Conservation (phyloP, 2,113 vertebrate genomes). For the Monopterus albus region DNA sequence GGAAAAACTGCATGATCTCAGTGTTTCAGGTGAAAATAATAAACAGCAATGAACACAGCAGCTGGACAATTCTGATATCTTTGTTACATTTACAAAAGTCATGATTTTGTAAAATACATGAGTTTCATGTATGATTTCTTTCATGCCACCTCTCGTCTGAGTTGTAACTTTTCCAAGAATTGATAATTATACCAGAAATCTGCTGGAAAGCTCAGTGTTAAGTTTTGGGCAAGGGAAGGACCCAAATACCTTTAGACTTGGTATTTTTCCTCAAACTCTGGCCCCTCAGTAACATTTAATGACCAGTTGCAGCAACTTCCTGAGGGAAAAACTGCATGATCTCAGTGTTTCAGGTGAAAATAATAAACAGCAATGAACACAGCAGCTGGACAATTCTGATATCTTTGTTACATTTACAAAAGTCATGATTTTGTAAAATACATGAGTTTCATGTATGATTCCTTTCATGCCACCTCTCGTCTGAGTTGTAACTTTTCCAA, state of each 20-base stretch:
- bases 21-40: conserved; percentile 67
- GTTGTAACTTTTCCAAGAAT: conserved; percentile 14
- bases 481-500: background rate
- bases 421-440: too few species aligned
- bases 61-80: conserved; percentile 24
- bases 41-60: conserved; percentile 48
- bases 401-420: conserved; percentile 23
- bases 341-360: conserved; percentile 69
- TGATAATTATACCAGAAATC: conserved; percentile 7
- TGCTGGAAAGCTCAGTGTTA: background rate
- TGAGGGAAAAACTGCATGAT: conserved; percentile 75
- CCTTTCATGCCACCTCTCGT: too few species aligned
- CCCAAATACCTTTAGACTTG: conserved; percentile 11
- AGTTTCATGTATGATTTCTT: too few species aligned
- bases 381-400: conserved; percentile 29
- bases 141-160: too few species aligned
- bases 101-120: too few species aligned
- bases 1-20: conserved; percentile 74
- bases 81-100: conserved; percentile 26
- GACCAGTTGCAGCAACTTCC: conserved; percentile 74
- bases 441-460: too few species aligned
- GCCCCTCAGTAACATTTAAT: conserved; percentile 70
- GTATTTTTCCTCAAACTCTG: conserved; percentile 55
- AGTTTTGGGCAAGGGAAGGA: too few species aligned
- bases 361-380: conserved; percentile 52